Conservation (phyloP, 2,113 vertebrate species). For the Puntigrus tetrazona region DNA sequence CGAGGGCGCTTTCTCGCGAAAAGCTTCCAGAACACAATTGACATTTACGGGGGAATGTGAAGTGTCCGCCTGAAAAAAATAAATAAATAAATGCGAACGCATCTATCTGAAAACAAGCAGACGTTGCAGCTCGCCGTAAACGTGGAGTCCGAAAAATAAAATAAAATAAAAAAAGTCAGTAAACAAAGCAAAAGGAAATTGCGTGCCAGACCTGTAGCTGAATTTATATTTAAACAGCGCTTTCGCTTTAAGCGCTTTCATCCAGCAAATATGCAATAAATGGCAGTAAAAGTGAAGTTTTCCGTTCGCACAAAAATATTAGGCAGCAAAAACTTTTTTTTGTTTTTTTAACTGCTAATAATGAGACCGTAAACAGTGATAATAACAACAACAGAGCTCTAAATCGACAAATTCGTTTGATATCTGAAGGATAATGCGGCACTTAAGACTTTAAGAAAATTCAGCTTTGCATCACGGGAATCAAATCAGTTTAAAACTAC, state of each 20-base stretch:
- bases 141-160: background rate
- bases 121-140: background rate
- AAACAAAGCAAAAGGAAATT: background rate
- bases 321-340: background rate
- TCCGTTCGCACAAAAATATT: background rate
- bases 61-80: conserved; percentile 53
- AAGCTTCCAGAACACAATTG: conserved; percentile 62
- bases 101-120: background rate
- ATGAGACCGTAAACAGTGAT: background rate
- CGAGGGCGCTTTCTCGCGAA: conserved; percentile 53
- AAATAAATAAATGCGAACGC: conserved; percentile 22
- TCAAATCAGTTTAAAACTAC: background rate
- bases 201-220: background rate
- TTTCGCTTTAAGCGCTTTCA: no score
- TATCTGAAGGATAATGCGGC: background rate
- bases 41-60: conserved; percentile 67
- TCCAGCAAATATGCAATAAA: no score
- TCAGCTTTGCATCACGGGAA: background rate
- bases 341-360: background rate
- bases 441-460: background rate
- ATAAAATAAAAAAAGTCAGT: background rate
- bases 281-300: no score
- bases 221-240: no score
- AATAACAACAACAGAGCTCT: background rate
- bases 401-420: background rate